phyloP scores from a whole-genome alignment of 1,140 invertebrate genomes.

The Lasioglossum albipes region DNA sequence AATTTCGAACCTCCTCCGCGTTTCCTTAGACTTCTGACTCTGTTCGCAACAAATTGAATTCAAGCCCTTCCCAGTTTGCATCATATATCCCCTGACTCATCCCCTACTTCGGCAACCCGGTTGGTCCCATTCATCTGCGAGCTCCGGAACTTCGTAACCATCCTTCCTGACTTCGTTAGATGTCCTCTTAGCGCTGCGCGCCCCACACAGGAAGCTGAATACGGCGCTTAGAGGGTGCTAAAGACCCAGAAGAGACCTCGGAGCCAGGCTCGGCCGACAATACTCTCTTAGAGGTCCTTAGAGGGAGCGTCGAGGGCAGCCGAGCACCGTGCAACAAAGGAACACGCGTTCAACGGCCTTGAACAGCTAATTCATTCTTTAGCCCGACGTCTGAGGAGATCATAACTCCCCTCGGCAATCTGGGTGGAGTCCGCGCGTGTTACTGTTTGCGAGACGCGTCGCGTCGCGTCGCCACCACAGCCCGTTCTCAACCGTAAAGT shows the following conservation, averaged over 20 bases:
- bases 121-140: no score
- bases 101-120: no score
- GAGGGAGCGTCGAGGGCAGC: background rate
- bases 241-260: background rate
- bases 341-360: background rate
- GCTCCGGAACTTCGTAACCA: background rate
- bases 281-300: background rate
- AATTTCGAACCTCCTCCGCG: no score
- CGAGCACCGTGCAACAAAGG: background rate
- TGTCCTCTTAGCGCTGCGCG: background rate
- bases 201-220: background rate
- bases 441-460: background rate
- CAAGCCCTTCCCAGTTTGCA: no score
- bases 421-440: no score
- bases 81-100: no score
- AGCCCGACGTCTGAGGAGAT: background rate
- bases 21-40: no score
- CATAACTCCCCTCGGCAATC: background rate
- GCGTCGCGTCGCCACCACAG: no score
- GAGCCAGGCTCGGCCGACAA: background rate
- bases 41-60: no score
- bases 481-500: slow-evolving; percentile 26
- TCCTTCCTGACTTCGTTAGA: background rate
- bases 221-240: background rate
- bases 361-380: background rate